phyloP scores from a whole-genome alignment of 2,113 vertebrate genomes.

The Xiphophorus couchianus region DNA sequence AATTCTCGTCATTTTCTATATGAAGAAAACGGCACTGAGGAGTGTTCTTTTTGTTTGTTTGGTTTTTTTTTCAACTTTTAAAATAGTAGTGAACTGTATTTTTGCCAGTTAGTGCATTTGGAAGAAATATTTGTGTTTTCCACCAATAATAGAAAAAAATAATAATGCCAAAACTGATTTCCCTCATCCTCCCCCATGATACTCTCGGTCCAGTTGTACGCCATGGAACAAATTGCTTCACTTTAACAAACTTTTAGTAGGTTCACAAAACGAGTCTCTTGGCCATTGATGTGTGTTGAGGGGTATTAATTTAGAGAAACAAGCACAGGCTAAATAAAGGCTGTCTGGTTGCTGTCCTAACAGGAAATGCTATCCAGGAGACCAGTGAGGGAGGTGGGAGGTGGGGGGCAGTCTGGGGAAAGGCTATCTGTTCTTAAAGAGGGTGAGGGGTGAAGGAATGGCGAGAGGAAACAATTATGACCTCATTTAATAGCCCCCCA shows the following conservation, averaged over 20 bases:
- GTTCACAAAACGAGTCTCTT: slow-evolving; percentile 66
- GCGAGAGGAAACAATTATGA: slow-evolving; percentile 75
- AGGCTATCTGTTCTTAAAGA: neutral
- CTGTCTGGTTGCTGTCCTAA: slow-evolving; percentile 75
- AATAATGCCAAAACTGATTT: slow-evolving; percentile 12
- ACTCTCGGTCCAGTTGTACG: slow-evolving; percentile 40
- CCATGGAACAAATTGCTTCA: slow-evolving; percentile 67
- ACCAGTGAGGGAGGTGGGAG: slow-evolving; percentile 55
- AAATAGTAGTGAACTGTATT: too few relatives aligned
- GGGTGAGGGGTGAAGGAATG: slow-evolving; percentile 24
- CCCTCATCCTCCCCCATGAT: slow-evolving; percentile 17
- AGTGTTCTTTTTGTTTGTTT: too few relatives aligned
- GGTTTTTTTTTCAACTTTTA: too few relatives aligned
- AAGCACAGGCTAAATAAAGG: slow-evolving; percentile 75
- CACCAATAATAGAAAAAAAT: neutral
- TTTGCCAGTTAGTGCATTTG: too few relatives aligned
- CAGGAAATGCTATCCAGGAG: slow-evolving; percentile 78
- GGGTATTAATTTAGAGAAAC: slow-evolving; percentile 77
- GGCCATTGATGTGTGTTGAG: slow-evolving; percentile 71
- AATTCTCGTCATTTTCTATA: neutral
- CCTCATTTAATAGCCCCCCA: slow-evolving; percentile 76
- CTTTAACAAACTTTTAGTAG: slow-evolving; percentile 76
- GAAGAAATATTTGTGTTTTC: too few relatives aligned
- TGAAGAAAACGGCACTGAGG: neutral
- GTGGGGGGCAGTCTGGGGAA: slow-evolving; percentile 19